Conservation (phyloP, 2,797 vertebrate species). For the Enteromius unitaeniatus region DNA sequence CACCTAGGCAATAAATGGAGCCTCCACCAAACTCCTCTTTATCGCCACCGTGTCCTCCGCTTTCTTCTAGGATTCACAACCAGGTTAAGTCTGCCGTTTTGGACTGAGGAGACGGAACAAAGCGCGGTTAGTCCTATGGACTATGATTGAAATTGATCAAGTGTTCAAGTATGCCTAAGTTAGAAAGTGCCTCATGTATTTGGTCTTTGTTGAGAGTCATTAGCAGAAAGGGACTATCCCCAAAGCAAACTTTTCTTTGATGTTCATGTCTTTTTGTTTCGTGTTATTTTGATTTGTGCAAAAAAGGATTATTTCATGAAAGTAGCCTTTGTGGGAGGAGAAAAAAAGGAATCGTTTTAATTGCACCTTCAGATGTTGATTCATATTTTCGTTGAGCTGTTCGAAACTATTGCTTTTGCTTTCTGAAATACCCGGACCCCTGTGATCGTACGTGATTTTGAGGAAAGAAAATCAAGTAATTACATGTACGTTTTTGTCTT, state of each 20-base stretch:
- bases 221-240: constrained; percentile 69
- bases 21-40: constrained; percentile 63
- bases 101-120: constrained; percentile 63
- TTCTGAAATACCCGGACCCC: neutral
- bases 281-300: constrained; percentile 68
- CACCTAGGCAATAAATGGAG: constrained; percentile 49
- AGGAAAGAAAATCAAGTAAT: constrained; percentile 1
- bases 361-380: constrained; percentile 68
- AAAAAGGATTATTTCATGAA: constrained; percentile 66
- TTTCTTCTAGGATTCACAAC: constrained; percentile 65
- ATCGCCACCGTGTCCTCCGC: constrained; percentile 10
- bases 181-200: constrained; percentile 82
- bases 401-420: constrained; percentile 52
- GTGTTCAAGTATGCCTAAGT: constrained; percentile 69
- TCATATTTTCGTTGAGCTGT: constrained; percentile 55
- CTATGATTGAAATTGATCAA: constrained; percentile 71
- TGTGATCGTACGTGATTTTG: constrained; percentile 19
- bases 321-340: constrained; percentile 58
- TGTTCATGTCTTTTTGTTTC: constrained; percentile 52
- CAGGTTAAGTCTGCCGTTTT: constrained; percentile 60
- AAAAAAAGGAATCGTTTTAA: constrained; percentile 65
- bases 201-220: constrained; percentile 71
- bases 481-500: neutral
- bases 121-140: constrained; percentile 82
- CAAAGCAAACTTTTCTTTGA: constrained; percentile 66